Conservation (phyloP, 2,888 invertebrate genomes). For the Anarsia innoxiella region DNA sequence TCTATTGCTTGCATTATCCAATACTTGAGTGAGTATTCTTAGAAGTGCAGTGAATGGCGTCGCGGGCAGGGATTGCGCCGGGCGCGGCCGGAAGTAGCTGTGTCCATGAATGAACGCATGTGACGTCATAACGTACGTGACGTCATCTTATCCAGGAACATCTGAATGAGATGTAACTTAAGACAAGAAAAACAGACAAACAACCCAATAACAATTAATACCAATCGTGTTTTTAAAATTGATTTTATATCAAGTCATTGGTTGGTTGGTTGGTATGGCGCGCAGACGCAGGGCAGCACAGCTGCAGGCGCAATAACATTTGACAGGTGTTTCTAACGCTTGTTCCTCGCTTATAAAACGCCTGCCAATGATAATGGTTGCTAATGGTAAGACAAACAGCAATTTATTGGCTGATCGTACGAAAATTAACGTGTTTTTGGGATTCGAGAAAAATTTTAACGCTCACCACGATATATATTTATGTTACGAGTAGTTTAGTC, state of each 20-base stretch:
- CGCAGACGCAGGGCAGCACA: conserved; percentile 34
- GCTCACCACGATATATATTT: no score
- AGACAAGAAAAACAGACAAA: no score
- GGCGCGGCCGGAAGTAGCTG: conserved; percentile 54
- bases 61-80: conserved; percentile 10
- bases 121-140: conserved; percentile 40
- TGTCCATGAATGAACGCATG: conserved; percentile 52
- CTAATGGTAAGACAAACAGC: no score
- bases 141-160: conserved; percentile 38
- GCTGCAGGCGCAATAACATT: conserved; percentile 37
- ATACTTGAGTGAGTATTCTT: background rate
- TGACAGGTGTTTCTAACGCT: conserved; percentile 63
- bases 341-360: conserved; percentile 8
- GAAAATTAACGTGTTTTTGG: no score
- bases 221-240: background rate
- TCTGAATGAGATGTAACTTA: no score
- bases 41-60: conserved; percentile 4
- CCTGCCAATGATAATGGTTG: no score
- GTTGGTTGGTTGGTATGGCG: background rate
- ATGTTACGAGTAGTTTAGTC: no score
- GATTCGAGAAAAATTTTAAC: no score
- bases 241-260: no score
- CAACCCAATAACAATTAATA: conserved; percentile 1
- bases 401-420: no score
- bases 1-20: no score